Evolutionary conservation across 2,113 vertebrate species (phyloP).

Genomic region (Boleophthalmus pectinirostris): DNA sequence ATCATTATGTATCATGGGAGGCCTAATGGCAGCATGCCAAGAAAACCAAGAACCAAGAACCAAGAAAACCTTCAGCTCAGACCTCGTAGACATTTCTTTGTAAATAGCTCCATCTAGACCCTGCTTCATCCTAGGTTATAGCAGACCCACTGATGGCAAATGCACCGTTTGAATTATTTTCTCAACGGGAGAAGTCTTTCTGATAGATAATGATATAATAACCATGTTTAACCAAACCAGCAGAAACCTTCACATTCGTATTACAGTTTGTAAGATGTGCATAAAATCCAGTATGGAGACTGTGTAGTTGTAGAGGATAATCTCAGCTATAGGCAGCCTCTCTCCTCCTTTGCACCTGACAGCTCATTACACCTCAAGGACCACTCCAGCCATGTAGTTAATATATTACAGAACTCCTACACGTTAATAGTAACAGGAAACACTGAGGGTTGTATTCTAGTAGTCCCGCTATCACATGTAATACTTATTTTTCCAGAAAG

Average conservation of each 20-base stretch:
- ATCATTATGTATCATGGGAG: too few relatives aligned
- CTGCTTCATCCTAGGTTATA: background rate
- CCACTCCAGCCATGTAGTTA: conserved; percentile 31
- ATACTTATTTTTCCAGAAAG: conserved; percentile 46
- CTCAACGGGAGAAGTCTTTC: background rate
- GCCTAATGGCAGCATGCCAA: background rate
- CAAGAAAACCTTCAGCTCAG: background rate
- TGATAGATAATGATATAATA: background rate
- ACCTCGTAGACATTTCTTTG: background rate
- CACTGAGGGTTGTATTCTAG: conserved; percentile 16
- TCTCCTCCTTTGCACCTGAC: conserved; percentile 26
- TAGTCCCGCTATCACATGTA: conserved; percentile 25
- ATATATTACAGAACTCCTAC: conserved; percentile 9
- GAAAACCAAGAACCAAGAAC: too few relatives aligned
- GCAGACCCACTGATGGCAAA: background rate
- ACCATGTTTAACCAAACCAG: background rate
- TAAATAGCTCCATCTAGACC: too few relatives aligned
- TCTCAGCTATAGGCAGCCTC: background rate
- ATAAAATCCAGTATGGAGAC: background rate
- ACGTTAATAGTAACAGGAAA: conserved; percentile 1
- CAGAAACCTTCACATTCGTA: background rate
- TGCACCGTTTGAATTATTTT: background rate
- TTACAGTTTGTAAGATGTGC: background rate
- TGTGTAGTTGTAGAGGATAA: background rate
- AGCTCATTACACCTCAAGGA: conserved; percentile 51